Percentiles rank a stretch among this genome's conserved stretches.
These are phyloP conservation scores for Ephialtes manifestator DNA, from an alignment of 2,888 invertebrate species.

Conservation along the genomic window DNA sequence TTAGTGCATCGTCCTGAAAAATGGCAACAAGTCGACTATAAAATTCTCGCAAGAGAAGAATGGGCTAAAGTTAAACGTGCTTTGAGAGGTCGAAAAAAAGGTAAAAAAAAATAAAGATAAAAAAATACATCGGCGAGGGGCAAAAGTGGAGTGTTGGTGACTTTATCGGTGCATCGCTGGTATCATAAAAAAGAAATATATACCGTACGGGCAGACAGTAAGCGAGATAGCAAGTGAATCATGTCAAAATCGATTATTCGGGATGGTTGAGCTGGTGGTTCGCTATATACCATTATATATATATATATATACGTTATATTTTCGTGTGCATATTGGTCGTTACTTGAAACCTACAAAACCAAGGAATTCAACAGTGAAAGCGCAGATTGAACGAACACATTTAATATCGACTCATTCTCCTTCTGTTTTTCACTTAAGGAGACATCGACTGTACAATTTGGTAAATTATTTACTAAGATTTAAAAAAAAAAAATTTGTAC, in stretches of 20 bases:
- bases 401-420: conserved; percentile 15
- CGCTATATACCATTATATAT: not conserved
- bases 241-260: conserved; percentile 60
- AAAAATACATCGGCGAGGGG: not conserved
- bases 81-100: conserved; percentile 5
- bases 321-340: not conserved
- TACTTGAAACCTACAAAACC: not conserved
- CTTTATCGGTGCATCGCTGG: conserved; percentile 28
- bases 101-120: conserved; percentile 30
- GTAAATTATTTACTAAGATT: no score
- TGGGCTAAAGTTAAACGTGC: not conserved
- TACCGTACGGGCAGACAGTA: not conserved
- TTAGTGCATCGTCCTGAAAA: conserved; percentile 81
- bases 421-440: not conserved
- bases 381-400: conserved; percentile 4
- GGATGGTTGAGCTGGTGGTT: conserved; percentile 51
- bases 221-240: conserved; percentile 48
- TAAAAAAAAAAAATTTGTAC: no score
- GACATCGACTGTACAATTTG: no score
- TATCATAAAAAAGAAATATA: conserved; percentile 17
- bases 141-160: conserved; percentile 17
- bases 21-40: conserved; percentile 46
- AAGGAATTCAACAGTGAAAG: not conserved
- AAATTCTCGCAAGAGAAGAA: not conserved
- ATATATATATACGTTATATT: not conserved